These are phyloP conservation scores for Catotricha subobsoleta DNA, from an alignment of 2,888 invertebrate genomes.

Conservation along the genomic window DNA sequence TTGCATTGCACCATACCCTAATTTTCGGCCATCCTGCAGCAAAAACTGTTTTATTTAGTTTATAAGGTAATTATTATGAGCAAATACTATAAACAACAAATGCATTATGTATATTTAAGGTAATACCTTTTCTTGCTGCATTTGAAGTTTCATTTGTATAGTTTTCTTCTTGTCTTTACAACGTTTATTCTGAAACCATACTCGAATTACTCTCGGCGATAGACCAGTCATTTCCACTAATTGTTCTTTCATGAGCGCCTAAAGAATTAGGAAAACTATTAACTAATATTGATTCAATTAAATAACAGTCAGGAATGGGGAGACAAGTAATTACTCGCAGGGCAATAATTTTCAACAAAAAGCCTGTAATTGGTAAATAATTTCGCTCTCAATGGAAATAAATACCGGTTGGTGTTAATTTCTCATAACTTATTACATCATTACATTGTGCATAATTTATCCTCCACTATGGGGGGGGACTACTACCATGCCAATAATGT, in stretches of 20 bases:
- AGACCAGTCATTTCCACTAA: slow-evolving; percentile 97
- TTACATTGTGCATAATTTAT: no score
- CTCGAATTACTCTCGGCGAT: slow-evolving; percentile 92
- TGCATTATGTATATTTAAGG: not conserved
- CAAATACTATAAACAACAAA: not conserved
- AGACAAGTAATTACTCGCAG: no score
- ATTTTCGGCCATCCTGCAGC: slow-evolving; percentile 78
- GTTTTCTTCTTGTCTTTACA: slow-evolving; percentile 97
- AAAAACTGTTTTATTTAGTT: slow-evolving; percentile 28
- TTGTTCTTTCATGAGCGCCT: slow-evolving; percentile 98
- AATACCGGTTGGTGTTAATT: no score
- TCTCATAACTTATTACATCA: no score
- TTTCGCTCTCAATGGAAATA: no score
- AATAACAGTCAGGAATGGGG: no score
- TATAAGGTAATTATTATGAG: slow-evolving; percentile 27
- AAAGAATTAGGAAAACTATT: no score
- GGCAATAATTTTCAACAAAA: no score
- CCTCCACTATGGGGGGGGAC: no score
- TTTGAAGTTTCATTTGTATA: slow-evolving; percentile 90
- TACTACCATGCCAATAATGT: no score
- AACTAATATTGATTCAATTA: no score
- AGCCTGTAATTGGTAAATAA: no score
- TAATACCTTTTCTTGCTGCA: slow-evolving; percentile 90
- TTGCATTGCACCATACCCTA: slow-evolving; percentile 88
- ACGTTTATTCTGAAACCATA: slow-evolving; percentile 98